Conservation (phyloP, 2,888 invertebrate genomes). For the Pteria penguin region DNA sequence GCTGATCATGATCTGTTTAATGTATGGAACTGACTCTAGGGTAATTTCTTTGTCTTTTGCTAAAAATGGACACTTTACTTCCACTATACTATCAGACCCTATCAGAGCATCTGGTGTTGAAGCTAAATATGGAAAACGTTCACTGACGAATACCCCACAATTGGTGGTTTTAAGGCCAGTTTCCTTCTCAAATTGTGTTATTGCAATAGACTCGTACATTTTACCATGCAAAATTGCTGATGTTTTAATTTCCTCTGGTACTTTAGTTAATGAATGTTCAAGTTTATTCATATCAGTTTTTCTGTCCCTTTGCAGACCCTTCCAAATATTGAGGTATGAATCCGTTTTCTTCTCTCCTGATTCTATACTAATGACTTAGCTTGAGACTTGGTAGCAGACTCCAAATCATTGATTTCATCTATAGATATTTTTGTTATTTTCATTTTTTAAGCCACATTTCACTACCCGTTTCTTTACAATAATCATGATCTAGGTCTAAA, state of each 20-base stretch:
- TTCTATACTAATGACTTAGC: conserved; percentile 37
- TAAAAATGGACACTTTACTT: conserved; percentile 39
- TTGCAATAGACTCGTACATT: conserved; percentile 38
- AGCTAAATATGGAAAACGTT: conserved; percentile 27
- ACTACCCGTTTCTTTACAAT: conserved; percentile 26
- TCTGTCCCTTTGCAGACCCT: conserved; percentile 33
- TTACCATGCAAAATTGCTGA: too few species aligned
- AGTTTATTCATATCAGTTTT: conserved; percentile 24
- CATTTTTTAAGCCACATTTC: conserved; percentile 37
- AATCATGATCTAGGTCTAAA: conserved; percentile 46
- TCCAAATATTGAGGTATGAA: conserved; percentile 49
- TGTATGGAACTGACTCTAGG: not conserved
- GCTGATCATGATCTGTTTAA: not conserved
- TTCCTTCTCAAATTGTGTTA: conserved; percentile 13
- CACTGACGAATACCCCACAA: conserved; percentile 40
- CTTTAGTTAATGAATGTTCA: conserved; percentile 23
- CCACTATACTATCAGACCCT: conserved; percentile 10
- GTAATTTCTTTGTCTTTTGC: conserved; percentile 11
- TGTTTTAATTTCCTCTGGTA: conserved; percentile 14
- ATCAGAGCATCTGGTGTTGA: conserved; percentile 38
- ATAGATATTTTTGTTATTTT: conserved; percentile 22
- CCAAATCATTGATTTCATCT: too few species aligned
- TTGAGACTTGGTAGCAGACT: conserved; percentile 38
- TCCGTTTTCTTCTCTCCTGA: conserved; percentile 37
- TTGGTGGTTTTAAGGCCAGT: not conserved